Evolutionary conservation across 2,888 invertebrate genomes (phyloP).

Genomic region (Euproctis similis): DNA sequence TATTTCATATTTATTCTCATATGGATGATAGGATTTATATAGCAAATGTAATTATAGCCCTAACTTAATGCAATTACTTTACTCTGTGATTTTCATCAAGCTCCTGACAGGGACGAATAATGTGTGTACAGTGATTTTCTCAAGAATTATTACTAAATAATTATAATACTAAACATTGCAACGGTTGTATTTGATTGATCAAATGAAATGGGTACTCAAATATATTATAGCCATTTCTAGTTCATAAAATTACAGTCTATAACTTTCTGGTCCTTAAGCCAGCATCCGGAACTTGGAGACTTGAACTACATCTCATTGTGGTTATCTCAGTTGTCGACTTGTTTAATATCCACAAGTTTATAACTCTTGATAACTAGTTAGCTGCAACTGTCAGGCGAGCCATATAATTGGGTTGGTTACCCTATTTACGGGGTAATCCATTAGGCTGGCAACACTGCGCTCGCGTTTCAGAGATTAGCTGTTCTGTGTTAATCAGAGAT

Average conservation of each 20-base stretch:
- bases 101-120: too few species aligned
- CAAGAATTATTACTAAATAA: too few species aligned
- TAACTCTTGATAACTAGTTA: conserved; percentile 19
- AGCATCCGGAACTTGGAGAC: conserved; percentile 6
- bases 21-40: too few species aligned
- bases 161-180: too few species aligned
- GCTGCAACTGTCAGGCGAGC: conserved; percentile 21
- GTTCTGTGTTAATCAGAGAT: conserved; percentile 42
- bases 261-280: conserved; percentile 3
- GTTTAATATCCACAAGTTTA: conserved; percentile 19
- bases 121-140: too few species aligned
- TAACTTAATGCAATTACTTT: too few species aligned
- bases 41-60: too few species aligned
- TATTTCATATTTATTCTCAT: background rate
- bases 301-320: conserved; percentile 14
- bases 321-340: conserved; percentile 11
- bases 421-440: conserved; percentile 47
- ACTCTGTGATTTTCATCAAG: too few species aligned
- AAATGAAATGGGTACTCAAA: too few species aligned
- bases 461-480: conserved; percentile 38
- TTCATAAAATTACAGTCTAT: too few species aligned
- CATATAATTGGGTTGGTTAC: conserved; percentile 47
- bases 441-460: conserved; percentile 39
- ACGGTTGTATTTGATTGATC: too few species aligned
- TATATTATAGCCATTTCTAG: background rate